Base-by-base conservation (phyloP, 2,113 vertebrate genomes). In the Gulo gulo region DNA sequence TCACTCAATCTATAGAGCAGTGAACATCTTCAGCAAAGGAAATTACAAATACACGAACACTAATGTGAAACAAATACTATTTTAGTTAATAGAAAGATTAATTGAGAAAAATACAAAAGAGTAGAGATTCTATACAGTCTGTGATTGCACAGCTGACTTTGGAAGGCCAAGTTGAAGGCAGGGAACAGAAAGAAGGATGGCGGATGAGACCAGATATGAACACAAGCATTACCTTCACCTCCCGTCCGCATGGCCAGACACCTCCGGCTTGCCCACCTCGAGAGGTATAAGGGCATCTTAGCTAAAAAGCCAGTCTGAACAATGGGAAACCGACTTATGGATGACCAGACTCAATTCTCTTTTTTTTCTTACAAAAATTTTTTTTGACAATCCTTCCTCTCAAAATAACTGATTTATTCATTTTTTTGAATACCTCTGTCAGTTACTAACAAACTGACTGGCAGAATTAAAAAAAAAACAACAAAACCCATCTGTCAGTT, bases 391-490 rank as follows among this genome's bases (percentile, higher is more conserved):
- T 94, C 6, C 20, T 97, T 78, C 74, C 7, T 86, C 57, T 91
- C 42, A 93, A 93, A 78, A 96, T 83, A 45, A 14, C 50, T 82
- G 52, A 93, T 59, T 88, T 89, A 59, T 65, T 89, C 50, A 61
- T 65, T 81, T 96, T 88, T 87, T 76, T 8, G 11, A 95, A 63
- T 88, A 69, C 82, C 74, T 79, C 47, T 89, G 14, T 94, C 39
- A 87, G 59, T 87, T 78, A 88, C 91, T 85, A 97, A 87, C 14
- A 92, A 74, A 76, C 45, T 50, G 85, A 80, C 50, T 85, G 36
- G 26, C 83, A 94, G 80, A 95, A 95, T 74, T 61, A 47, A 61
- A 94, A 84, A 52, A 67, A 94, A 87, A 74, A 87, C 39, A 39
- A 39, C n/a, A 74, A 14, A 50, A 14, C 14, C 50, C 78, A 79